phyloP scores from a whole-genome alignment of 2,888 invertebrate genomes.

The Scaptomyza parva region DNA sequence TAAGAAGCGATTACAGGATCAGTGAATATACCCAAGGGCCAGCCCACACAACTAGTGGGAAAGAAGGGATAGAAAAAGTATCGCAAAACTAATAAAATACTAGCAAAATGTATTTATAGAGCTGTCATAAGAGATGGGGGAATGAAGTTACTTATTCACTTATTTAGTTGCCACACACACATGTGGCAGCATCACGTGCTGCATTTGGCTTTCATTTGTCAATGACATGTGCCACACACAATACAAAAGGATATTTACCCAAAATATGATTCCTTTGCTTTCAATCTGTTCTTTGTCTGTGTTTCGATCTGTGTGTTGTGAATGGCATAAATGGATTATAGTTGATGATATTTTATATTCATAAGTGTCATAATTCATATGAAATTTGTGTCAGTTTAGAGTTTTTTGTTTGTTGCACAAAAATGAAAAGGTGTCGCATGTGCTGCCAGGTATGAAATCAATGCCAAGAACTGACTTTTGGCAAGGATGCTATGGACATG shows the following conservation, averaged over 20 bases:
- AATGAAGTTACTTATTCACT: slow-evolving; percentile 5
- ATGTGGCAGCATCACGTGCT: slow-evolving; percentile 65
- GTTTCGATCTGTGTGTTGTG: slow-evolving; percentile 39
- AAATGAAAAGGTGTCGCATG: slow-evolving; percentile 52
- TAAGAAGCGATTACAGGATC: background rate
- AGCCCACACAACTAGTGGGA: too few species aligned
- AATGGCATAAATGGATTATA: slow-evolving; percentile 55
- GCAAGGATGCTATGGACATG: background rate
- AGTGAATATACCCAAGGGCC: slow-evolving; percentile 1
- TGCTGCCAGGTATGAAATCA: slow-evolving; percentile 18
- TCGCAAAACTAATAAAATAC: slow-evolving; percentile 27
- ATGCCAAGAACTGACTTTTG: background rate
- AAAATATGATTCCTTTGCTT: slow-evolving; percentile 25
- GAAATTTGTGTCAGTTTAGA: slow-evolving; percentile 63
- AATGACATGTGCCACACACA: slow-evolving; percentile 48
- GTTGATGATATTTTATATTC: slow-evolving; percentile 39
- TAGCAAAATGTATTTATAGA: slow-evolving; percentile 52
- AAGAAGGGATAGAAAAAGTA: slow-evolving; percentile 14
- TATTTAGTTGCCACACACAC: slow-evolving; percentile 4
- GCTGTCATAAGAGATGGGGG: slow-evolving; percentile 52
- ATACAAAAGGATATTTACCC: slow-evolving; percentile 36
- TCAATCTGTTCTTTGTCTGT: too few species aligned
- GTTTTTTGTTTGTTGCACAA: background rate
- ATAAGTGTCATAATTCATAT: slow-evolving; percentile 73
- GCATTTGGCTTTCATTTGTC: slow-evolving; percentile 63